Base-by-base conservation (phyloP, 2,113 vertebrate genomes). In the Uria lomvia region DNA sequence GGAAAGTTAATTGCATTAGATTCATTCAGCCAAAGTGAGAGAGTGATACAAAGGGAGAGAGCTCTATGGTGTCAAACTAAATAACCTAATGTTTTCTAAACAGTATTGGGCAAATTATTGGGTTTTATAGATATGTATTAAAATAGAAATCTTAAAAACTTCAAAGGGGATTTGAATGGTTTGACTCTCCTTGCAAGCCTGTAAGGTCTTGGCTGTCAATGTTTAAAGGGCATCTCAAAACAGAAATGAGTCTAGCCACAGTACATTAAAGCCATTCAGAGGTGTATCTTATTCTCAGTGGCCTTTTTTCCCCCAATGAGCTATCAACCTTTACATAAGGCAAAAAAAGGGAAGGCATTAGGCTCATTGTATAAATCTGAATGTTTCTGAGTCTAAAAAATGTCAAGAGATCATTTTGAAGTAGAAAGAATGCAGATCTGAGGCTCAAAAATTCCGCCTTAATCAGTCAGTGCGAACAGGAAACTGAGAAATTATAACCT, bases 401-500 rank as follows among this genome's bases (percentile, higher is more conserved):
- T 86, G 22, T n/a, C 79, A 65, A 76, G 43, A 94, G 13, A 94
- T 68, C 22, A 92, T 75, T 96, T 91, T 92, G 74, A 90, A 81
- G 47, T 83, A 91, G 96, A 72, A 95, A 85, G 65, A 96, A 82
- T 84, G 32, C 36, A 97, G 68, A 87, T 53, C 52, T 42, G 80
- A 94, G 47, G n/a, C 74, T 58, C 13, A 91, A 85, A 95, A 93
- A 66, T 67, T 50, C 47, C 29, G 58, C 68, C 66, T 92, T 73
- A 87, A 88, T 90, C 94, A 82, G 78, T 14, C 93, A 67, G 36
- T 50, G 42, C 83, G 88, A 96, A 90, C 19, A 94, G 43, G 36
- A 97, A 95, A 70, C 27, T 67, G 36, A 78, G 84, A 95, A 97
- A 92, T 94, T 96, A 87, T 63, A 94, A 92, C 18, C 13, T 94